phyloP scores from a whole-genome alignment of 2,888 invertebrate genomes.

The Phalera bucephala region DNA sequence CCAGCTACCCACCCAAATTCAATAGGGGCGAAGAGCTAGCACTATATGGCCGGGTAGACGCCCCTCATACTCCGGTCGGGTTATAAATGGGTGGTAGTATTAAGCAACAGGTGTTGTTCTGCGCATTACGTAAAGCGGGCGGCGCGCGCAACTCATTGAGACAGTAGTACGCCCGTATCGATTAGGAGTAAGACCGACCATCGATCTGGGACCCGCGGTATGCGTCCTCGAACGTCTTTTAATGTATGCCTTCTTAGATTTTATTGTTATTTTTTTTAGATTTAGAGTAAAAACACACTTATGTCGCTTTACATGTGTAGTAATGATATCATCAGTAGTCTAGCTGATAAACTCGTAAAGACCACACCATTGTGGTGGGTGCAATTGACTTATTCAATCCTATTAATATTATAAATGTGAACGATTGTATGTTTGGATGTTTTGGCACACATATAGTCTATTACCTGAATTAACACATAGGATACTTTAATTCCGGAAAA shows the following conservation, averaged over 20 bases:
- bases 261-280: too few relatives aligned
- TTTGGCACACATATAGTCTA: too few relatives aligned
- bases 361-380: too few relatives aligned
- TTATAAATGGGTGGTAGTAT: conserved; percentile 73
- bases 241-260: conserved; percentile 24
- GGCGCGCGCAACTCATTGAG: conserved; percentile 79
- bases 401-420: too few relatives aligned
- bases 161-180: conserved; percentile 72
- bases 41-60: conserved; percentile 29
- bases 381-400: too few relatives aligned
- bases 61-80: conserved; percentile 46
- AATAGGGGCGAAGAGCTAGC: conserved; percentile 22
- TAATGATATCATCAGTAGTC: too few relatives aligned
- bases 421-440: too few relatives aligned
- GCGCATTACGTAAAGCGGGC: conserved; percentile 73
- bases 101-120: conserved; percentile 74
- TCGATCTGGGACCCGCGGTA: conserved; percentile 62
- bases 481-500: too few relatives aligned
- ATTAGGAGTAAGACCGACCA: conserved; percentile 65
- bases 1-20: conserved; percentile 56
- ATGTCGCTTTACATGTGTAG: too few relatives aligned
- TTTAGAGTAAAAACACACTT: too few relatives aligned
- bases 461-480: too few relatives aligned
- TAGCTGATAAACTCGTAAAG: too few relatives aligned
- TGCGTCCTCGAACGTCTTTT: conserved; percentile 58